phyloP scores from a whole-genome alignment of 2,888 invertebrate genomes.

The Steromphala cineraria region DNA sequence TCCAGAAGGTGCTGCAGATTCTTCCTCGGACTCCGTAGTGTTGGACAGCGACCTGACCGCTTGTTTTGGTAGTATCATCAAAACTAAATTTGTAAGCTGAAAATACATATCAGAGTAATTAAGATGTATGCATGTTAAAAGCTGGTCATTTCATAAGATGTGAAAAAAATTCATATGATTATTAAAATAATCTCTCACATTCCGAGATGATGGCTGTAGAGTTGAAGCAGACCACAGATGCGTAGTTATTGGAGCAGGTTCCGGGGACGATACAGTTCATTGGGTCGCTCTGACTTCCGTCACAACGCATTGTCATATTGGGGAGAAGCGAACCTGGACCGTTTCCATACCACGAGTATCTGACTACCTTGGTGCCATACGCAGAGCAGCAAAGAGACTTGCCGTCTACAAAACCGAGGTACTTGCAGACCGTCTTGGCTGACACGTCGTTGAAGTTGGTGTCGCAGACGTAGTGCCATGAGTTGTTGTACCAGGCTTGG shows the following conservation, averaged over 20 bases:
- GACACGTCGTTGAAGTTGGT: constrained; percentile 59
- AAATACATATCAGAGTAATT: too few species aligned
- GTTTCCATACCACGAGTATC: constrained; percentile 8
- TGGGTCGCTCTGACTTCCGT: constrained; percentile 32
- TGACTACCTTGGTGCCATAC: constrained; percentile 51
- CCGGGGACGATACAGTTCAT: constrained; percentile 47
- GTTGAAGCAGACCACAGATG: constrained; percentile 59
- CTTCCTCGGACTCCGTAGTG: constrained; percentile 71
- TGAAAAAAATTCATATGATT: too few species aligned
- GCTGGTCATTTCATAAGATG: too few species aligned
- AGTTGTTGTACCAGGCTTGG: constrained; percentile 46
- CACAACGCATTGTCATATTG: constrained; percentile 53
- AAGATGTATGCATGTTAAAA: too few species aligned
- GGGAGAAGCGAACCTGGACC: constrained; percentile 22
- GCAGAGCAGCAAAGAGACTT: constrained; percentile 59
- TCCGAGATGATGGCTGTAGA: constrained; percentile 35
- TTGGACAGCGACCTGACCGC: constrained; percentile 43
- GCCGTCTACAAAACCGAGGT: constrained; percentile 59
- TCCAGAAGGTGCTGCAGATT: constrained; percentile 73
- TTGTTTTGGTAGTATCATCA: constrained; percentile 21
- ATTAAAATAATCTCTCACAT: constrained; percentile 39
- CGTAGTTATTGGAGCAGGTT: constrained; percentile 54
- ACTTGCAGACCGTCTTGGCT: constrained; percentile 57
- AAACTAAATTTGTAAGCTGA: constrained; percentile 52
- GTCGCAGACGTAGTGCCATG: constrained; percentile 64